Conservation (phyloP, 2,797 vertebrate species). For the Synaphobranchus kaupii region DNA sequence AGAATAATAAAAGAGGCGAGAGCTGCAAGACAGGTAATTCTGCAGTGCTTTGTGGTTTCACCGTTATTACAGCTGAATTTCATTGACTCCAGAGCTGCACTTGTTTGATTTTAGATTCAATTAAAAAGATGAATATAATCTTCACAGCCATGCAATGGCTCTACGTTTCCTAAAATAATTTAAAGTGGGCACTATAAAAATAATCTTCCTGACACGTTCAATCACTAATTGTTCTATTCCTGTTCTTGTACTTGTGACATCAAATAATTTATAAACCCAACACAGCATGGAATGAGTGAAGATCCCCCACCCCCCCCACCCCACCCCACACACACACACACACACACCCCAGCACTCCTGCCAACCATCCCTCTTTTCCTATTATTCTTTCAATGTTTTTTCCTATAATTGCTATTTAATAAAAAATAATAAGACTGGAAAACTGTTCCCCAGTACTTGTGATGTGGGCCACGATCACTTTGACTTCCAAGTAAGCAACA, state of each 20-base stretch:
- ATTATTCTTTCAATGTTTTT: neutral
- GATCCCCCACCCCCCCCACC: no score
- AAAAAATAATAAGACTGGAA: neutral
- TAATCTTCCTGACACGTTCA: slow-evolving; percentile 14
- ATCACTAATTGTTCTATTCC: slow-evolving; percentile 6
- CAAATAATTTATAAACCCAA: neutral
- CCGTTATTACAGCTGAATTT: neutral
- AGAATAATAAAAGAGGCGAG: slow-evolving; percentile 6
- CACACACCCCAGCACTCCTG: neutral
- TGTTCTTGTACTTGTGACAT: neutral
- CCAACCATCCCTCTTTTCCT: neutral
- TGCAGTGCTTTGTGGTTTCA: slow-evolving; percentile 15
- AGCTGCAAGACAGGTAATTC: slow-evolving; percentile 7
- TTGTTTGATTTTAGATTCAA: slow-evolving; percentile 36
- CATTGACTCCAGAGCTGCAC: neutral
- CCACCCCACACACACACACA: no score
- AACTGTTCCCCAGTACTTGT: neutral
- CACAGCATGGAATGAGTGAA: neutral
- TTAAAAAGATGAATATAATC: slow-evolving; percentile 37
- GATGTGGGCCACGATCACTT: neutral
- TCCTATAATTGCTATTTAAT: neutral
- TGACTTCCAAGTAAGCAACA: neutral
- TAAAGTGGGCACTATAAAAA: slow-evolving; percentile 11
- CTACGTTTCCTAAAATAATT: slow-evolving; percentile 17
- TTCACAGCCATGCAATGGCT: slow-evolving; percentile 15